These are phyloP conservation scores for Acridotheres tristis DNA, from an alignment of 2,797 vertebrate species.

Conservation along the genomic window DNA sequence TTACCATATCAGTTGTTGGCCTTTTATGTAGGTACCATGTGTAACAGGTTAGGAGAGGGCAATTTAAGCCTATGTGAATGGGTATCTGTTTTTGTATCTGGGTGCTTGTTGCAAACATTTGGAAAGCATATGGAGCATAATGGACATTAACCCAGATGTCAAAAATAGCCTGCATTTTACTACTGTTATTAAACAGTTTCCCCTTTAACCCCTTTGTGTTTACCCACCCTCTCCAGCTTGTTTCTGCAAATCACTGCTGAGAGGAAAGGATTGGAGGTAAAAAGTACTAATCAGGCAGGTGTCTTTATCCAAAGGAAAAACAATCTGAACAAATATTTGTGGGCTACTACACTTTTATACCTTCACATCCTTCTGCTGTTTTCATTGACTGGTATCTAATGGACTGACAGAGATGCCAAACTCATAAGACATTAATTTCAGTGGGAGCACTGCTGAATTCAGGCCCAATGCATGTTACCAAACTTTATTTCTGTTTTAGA, in stretches of 20 bases:
- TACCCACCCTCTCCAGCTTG: conserved; percentile 75
- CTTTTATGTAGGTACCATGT: conserved; percentile 75
- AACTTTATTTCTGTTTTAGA: conserved; percentile 28
- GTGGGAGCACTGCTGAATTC: conserved; percentile 5
- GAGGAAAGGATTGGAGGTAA: conserved; percentile 68
- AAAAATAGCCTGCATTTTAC: conserved; percentile 83
- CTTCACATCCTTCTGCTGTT: conserved; percentile 52
- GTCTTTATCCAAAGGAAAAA: conserved; percentile 79
- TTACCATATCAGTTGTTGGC: conserved; percentile 72
- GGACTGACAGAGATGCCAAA: conserved; percentile 4
- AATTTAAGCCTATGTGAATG: conserved; percentile 72
- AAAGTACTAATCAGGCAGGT: conserved; percentile 76
- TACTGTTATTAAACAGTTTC: conserved; percentile 84
- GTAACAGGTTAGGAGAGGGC: conserved; percentile 72
- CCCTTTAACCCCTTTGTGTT: conserved; percentile 81
- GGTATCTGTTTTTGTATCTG: conserved; percentile 79
- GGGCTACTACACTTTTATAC: conserved; percentile 63
- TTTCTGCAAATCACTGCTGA: conserved; percentile 78
- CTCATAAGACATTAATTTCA: neutral
- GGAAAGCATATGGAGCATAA: conserved; percentile 81
- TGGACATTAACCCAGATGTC: conserved; percentile 83
- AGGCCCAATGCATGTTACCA: neutral
- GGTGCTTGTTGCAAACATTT: conserved; percentile 81
- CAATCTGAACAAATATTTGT: conserved; percentile 71
- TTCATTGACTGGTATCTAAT: conserved; percentile 43